Base-by-base conservation (phyloP, 2,888 invertebrate species). In the Petrolisthes manimaculis region DNA sequence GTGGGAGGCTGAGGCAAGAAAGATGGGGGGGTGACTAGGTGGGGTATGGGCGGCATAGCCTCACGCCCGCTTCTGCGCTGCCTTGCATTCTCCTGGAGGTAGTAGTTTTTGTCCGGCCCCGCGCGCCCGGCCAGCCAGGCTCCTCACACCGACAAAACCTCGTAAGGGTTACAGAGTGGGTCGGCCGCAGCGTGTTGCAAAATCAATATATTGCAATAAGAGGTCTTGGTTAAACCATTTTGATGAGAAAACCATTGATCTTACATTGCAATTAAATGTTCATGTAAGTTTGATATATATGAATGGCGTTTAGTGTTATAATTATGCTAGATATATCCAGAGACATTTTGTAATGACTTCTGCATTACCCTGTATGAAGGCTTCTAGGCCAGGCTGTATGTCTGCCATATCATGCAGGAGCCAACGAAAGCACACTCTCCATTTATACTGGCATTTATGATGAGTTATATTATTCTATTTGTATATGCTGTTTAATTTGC, bases 71-170 rank as follows among this genome's bases (percentile, higher is more conserved):
- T 78, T 79, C 85, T 79, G 79, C 21, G 84, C 88, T 78, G 87
- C 83, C 88, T 84, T 88, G 84, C 88, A 88, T 88, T 88, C 88
- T 88, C 75, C 75, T 84, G 75, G 88, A 88, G 88, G 88, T 88
- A 88, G 88, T 84, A 84, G 88, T 88, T 87, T 87, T 87, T 87
- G 87, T 87, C 54, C 71, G 67, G 81, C 56, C 61, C 79, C 78
- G 88, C 80, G 67, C 77, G 84, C 69, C 74, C 71, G 84, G 75
- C 37, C 37, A 37, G 37, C 84, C 79, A 79, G 67, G 88, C 88
- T 81, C 80, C 88, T 81, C 81, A 79, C 81, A 84, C 67, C 88
- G 84, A 87, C 83, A 87, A 83, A 87, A 84, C 79, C 87, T 78
- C 83, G 55, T 80, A 55, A 54, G 74, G 84, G 84, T n/a, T 74